Conservation (phyloP, 2,888 invertebrate species). For the Epinotia bilunana region DNA sequence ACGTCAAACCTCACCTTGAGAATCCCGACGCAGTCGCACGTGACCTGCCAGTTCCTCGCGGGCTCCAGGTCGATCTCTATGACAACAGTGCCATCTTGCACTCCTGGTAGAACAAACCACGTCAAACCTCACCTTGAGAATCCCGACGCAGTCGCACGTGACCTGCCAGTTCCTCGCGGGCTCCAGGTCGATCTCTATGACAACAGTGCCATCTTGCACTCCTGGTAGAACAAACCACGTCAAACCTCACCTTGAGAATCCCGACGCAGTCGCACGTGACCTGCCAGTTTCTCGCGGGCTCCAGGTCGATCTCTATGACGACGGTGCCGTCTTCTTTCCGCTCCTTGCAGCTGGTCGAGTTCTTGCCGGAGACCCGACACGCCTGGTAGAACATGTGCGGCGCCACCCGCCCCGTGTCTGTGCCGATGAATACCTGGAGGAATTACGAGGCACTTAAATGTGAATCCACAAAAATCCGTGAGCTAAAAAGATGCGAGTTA, state of each 20-base stretch:
- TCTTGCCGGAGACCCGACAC: constrained; percentile 97
- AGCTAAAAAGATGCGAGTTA: no score
- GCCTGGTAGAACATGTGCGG: constrained; percentile 99
- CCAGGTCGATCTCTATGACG: constrained; percentile 95
- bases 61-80: no score
- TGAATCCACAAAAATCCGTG: background rate
- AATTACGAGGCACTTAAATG: background rate
- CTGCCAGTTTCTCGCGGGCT: constrained; percentile 95
- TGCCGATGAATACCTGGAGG: constrained; percentile 92
- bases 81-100: no score
- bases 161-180: constrained; percentile 91
- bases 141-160: constrained; percentile 98
- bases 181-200: constrained; percentile 96
- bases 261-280: constrained; percentile 98
- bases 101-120: no score
- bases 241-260: constrained; percentile 89
- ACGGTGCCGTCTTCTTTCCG: constrained; percentile 97
- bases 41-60: no score
- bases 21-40: no score
- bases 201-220: constrained; percentile 94
- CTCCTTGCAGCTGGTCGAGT: constrained; percentile 96
- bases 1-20: no score
- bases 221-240: background rate
- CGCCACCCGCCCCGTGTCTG: constrained; percentile 94
- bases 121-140: constrained; percentile 87